Percentiles rank a stretch among this genome's conserved stretches.
Conservation (phyloP, 2,888 invertebrate species). For the Patella pellucida region DNA sequence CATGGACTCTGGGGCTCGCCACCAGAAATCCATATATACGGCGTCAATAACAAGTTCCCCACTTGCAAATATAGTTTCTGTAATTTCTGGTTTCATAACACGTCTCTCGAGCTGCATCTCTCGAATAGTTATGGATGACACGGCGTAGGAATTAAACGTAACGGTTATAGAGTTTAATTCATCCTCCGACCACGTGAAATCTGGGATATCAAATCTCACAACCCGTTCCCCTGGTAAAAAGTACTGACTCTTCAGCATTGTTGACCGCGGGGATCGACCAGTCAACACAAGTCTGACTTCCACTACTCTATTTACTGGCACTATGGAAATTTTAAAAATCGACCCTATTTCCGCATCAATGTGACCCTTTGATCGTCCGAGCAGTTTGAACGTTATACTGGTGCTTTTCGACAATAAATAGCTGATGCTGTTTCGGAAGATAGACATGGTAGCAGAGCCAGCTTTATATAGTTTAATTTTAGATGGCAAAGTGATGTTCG, state of each 20-base stretch:
- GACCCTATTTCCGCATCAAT: constrained; percentile 53
- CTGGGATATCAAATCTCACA: constrained; percentile 41
- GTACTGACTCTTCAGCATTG: constrained; percentile 25
- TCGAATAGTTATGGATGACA: constrained; percentile 34
- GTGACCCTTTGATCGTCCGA: constrained; percentile 47
- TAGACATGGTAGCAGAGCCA: constrained; percentile 33
- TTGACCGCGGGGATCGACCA: constrained; percentile 31
- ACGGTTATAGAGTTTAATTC: constrained; percentile 42
- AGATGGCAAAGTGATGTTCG: constrained; percentile 29
- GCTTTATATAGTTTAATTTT: constrained; percentile 14
- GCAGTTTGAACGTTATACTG: constrained; percentile 40
- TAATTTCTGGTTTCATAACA: constrained; percentile 43
- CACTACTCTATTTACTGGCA: constrained; percentile 28
- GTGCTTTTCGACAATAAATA: constrained; percentile 30
- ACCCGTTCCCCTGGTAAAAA: constrained; percentile 30
- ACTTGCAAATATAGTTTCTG: constrained; percentile 38
- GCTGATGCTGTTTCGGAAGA: constrained; percentile 26
- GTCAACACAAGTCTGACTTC: constrained; percentile 35
- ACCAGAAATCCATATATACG: constrained; percentile 52
- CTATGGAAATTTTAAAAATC: constrained; percentile 39
- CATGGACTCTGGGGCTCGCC: constrained; percentile 46
- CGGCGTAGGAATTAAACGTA: constrained; percentile 30
- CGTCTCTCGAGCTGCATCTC: constrained; percentile 42
- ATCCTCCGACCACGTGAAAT: constrained; percentile 50
- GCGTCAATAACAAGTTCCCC: constrained; percentile 48